phyloP scores from a whole-genome alignment of 2,888 invertebrate genomes.

The Sarcophaga carnaria region DNA sequence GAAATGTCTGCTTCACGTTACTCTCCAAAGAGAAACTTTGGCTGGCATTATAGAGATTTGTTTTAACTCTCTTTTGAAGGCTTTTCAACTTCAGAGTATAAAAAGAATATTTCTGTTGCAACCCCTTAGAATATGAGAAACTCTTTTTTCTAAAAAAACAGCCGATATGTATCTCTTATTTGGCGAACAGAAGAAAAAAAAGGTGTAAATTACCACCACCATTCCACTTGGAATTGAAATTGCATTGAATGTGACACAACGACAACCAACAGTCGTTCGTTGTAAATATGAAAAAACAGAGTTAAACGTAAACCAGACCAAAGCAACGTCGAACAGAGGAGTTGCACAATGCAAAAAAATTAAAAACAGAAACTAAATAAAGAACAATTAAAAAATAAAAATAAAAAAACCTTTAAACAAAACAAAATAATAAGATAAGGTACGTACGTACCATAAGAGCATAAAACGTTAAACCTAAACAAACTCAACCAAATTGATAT shows the following conservation, averaged over 20 bases:
- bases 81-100: constrained; percentile 37
- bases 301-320: not conserved
- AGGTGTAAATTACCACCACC: constrained; percentile 56
- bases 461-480: not conserved
- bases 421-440: not conserved
- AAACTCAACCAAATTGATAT: not conserved
- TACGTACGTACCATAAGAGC: too few species aligned
- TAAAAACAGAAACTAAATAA: not conserved
- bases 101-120: constrained; percentile 28
- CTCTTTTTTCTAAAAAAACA: constrained; percentile 29
- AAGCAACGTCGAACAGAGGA: constrained; percentile 33
- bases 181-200: constrained; percentile 16
- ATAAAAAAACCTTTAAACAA: constrained; percentile 38
- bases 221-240: constrained; percentile 25
- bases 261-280: not conserved
- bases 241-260: constrained; percentile 23
- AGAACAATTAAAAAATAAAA: constrained; percentile 30
- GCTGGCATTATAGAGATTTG: too few species aligned
- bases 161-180: constrained; percentile 46
- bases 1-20: too few species aligned
- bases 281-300: not conserved
- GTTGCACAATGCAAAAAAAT: constrained; percentile 48
- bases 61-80: constrained; percentile 48
- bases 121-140: constrained; percentile 42
- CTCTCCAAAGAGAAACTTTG: too few species aligned